Conservation (phyloP, 2,113 vertebrate genomes). For the Brachypodius melanocephalos region DNA sequence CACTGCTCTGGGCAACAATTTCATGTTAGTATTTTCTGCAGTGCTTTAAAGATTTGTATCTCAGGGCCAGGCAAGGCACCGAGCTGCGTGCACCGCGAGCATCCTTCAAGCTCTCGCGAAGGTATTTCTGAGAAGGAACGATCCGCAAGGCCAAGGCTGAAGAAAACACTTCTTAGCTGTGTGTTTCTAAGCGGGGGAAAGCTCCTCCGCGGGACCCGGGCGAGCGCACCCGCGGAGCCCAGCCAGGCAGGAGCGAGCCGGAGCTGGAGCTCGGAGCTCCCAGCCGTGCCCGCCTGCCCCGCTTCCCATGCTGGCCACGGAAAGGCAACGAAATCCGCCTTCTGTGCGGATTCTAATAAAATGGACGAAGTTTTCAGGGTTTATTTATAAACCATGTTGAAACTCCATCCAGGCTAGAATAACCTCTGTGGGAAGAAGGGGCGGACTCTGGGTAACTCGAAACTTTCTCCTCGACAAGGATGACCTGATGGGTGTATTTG, state of each 20-base stretch:
- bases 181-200: not conserved
- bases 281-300: not conserved
- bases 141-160: not conserved
- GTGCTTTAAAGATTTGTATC: not conserved
- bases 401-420: not conserved
- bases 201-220: not conserved
- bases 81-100: not conserved
- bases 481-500: not conserved
- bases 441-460: slow-evolving; percentile 20
- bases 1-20: not conserved
- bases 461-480: slow-evolving; percentile 55
- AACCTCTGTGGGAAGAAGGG: slow-evolving; percentile 35
- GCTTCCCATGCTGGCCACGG: not conserved
- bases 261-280: not conserved
- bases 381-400: not conserved
- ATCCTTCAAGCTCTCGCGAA: not conserved
- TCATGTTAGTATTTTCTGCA: not conserved
- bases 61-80: not conserved
- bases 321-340: not conserved
- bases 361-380: not conserved
- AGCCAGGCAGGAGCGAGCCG: not conserved
- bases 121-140: not conserved
- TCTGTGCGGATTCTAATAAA: not conserved
- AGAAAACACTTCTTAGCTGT: not conserved
- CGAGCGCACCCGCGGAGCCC: not conserved